Conservation (phyloP, 2,113 vertebrate genomes). For the Myrmecobius fasciatus region DNA sequence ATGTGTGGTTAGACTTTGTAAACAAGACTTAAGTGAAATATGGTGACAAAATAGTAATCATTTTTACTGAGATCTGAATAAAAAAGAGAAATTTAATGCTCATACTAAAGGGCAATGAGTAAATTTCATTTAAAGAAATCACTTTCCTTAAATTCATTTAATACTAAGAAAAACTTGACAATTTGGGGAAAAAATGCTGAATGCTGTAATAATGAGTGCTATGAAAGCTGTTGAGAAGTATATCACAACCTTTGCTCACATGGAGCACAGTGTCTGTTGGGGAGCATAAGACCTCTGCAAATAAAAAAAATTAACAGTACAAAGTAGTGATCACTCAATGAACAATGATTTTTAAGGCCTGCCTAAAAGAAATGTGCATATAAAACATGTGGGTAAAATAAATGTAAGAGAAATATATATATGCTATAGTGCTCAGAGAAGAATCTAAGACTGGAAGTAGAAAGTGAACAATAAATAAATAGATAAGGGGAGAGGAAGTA, state of each 20-base stretch:
- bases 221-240: background rate
- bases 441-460: background rate
- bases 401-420: background rate
- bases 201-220: background rate
- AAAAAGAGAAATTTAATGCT: background rate
- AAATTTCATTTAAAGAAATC: background rate
- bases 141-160: background rate
- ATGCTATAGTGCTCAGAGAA: background rate
- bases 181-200: background rate
- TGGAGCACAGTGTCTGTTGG: background rate
- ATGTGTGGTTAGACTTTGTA: background rate
- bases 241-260: background rate
- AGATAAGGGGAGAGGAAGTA: background rate
- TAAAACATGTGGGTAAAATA: background rate
- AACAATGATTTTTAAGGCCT: background rate
- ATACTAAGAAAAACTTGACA: background rate
- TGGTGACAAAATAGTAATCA: background rate
- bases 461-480: background rate
- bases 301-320: background rate
- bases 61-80: background rate
- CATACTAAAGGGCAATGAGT: background rate
- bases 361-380: background rate
- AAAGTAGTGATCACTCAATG: background rate
- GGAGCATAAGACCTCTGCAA: background rate
- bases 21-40: background rate